These are phyloP conservation scores for Chaenocephalus aceratus DNA, from an alignment of 2,113 vertebrate species.

Conservation along the genomic window DNA sequence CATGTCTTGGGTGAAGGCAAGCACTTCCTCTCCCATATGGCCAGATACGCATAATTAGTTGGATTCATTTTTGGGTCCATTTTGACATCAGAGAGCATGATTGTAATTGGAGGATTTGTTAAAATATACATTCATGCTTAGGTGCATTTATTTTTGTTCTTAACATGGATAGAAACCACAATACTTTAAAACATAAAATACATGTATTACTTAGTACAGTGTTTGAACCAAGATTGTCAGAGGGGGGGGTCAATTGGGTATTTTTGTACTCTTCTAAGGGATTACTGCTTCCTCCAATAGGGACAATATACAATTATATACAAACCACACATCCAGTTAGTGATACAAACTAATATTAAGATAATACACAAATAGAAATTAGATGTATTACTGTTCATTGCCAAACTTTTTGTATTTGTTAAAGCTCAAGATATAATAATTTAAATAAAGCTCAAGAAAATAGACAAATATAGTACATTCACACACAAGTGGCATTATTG, in stretches of 20 bases:
- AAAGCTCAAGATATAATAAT: too few species aligned
- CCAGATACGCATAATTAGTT: constrained; percentile 79
- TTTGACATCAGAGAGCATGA: constrained; percentile 53
- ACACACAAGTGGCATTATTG: too few species aligned
- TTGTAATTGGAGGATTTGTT: constrained; percentile 69
- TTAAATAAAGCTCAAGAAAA: too few species aligned
- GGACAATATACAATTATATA: not conserved
- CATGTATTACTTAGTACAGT: not conserved
- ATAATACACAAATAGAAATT: not conserved
- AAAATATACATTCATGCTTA: constrained; percentile 76
- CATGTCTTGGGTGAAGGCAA: constrained; percentile 72
- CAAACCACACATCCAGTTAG: not conserved
- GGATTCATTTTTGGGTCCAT: constrained; percentile 54
- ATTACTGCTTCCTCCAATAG: not conserved
- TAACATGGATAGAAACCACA: constrained; percentile 40
- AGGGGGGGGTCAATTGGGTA: not conserved
- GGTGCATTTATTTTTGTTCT: constrained; percentile 60
- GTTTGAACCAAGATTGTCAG: constrained; percentile 3
- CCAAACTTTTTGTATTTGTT: too few species aligned
- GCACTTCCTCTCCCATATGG: constrained; percentile 80
- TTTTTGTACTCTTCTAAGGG: not conserved
- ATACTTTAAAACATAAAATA: constrained; percentile 34
- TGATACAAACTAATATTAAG: not conserved
- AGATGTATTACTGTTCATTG: not conserved
- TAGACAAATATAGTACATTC: too few species aligned